Base-by-base conservation (phyloP, 2,113 vertebrate genomes). In the Callipepla californica region DNA sequence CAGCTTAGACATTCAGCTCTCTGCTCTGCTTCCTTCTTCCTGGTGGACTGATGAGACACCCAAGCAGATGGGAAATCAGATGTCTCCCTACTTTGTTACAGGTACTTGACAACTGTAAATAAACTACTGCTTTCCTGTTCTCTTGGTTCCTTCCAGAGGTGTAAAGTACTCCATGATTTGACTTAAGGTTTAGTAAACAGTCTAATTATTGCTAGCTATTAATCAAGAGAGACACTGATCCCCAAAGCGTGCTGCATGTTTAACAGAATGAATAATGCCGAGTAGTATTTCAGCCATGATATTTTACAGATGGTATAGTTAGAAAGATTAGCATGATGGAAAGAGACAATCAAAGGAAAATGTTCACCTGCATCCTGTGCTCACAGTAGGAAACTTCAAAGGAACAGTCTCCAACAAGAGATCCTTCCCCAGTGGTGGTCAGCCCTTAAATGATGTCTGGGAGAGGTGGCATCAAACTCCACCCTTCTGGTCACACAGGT, bases 141-240 rank as follows among this genome's bases (percentile, higher is more conserved):
- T 45, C 28, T 69, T 66, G 30, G 44, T 79, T 72, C 66, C 42
- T 92, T 75, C 28, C n/a, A 79, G 62, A 89, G 62, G 48, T 51
- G 1, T 25, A 87, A 87, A 87, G n/a, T 18, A 34, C 20, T 40
- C 34, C 6, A 2, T 0, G 0, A 3, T 74, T 55, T 76, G 5
- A 78, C 51, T 23, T 63, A 45, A 75, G 18, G 23, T 84, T n/a
- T 53, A 53, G 30, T 40, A 73, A 72, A 79, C n/a, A 18, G 12
- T 81, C 74, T 76, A 62, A 53, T 75, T 38, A 16, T 22, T 53
- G 75, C 58, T 55, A 59, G 19, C 11, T 70, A 28, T 38, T 65
- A n/a, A 34, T 59, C 19, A 66, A 75, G 26, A 87, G 23, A 91
- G 8, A 36, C 74, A 8, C 51, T 47, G 53, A 13, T 44, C 44